Percentiles rank a stretch among this genome's conserved stretches.
Evolutionary conservation across 2,888 invertebrate genomes (phyloP).

Genomic region (Digitonthophagus gazella): DNA sequence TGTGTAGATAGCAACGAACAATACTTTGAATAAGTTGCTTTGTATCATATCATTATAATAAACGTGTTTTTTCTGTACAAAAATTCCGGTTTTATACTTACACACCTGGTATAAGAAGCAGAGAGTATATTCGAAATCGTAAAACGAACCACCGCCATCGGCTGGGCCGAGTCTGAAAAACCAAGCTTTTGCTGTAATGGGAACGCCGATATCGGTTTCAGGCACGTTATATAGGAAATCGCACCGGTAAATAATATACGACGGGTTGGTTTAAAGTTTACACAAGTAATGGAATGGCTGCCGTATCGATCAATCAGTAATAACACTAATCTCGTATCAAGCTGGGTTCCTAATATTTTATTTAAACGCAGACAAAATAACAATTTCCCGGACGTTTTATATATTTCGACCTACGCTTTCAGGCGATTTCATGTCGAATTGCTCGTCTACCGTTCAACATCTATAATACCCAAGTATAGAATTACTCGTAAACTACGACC

Average conservation of each 20-base stretch:
- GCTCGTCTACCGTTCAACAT: neutral
- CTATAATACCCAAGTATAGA: neutral
- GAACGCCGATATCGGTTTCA: slow-evolving; percentile 7
- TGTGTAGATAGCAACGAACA: too few relatives aligned
- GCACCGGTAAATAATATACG: slow-evolving; percentile 43
- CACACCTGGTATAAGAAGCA: neutral
- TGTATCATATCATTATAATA: too few relatives aligned
- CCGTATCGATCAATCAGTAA: slow-evolving; percentile 46
- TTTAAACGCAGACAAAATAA: slow-evolving; percentile 44
- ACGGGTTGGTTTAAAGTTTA: slow-evolving; percentile 46
- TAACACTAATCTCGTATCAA: slow-evolving; percentile 45
- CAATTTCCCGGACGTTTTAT: slow-evolving; percentile 40
- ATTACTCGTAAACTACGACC: neutral
- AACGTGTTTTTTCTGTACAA: too few relatives aligned
- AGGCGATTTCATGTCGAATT: neutral
- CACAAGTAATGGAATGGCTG: slow-evolving; percentile 45
- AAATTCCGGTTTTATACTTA: too few relatives aligned
- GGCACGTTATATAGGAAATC: slow-evolving; percentile 35
- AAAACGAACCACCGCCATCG: neutral
- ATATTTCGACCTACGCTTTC: slow-evolving; percentile 26
- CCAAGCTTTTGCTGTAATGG: slow-evolving; percentile 20
- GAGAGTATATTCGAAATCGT: neutral
- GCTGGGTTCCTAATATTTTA: slow-evolving; percentile 43
- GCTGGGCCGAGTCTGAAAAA: neutral
- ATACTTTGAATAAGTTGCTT: too few relatives aligned